Base-by-base conservation (phyloP, 2,888 invertebrate genomes). In the Platerodrilus igneus region DNA sequence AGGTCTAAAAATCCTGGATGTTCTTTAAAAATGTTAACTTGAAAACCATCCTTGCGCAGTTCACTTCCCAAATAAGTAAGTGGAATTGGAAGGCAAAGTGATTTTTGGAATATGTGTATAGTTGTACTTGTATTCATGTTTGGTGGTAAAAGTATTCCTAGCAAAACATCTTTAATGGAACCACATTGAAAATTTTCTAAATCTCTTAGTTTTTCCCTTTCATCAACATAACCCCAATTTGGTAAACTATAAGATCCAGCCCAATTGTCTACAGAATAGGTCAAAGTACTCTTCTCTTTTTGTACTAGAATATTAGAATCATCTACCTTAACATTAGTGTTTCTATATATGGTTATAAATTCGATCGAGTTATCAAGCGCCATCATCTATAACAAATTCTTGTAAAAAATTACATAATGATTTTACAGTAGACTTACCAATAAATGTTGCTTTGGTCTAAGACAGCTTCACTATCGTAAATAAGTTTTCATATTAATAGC, bases 61-160 rank as follows among this genome's bases (percentile, higher is more conserved):
- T 59, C 53, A 32, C 66, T 62, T 4, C 58, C 48, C 17, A 58
- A 54, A 48, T 68, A 81, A 1, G 58, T 61, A 25, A 81, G 64
- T 0, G 75, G 78, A 21, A 88, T 55, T 1, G 82, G 73, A 27
- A 88, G 74, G 62, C 91, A 92, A 56, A 91, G 81, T 0, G 86
- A 77, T 51, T 81, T 79, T 14, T 87, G 74, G 64, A 79, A 91
- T 4, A 88, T 60, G 9, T 74, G 67, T 45, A 89, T 71, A 0
- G 69, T 70, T 0, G 70, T 67, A 37, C 75, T 70, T 14, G 70
- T 64, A 3, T 66, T 63, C 33, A 90, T 55, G 28, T 76, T 68
- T 1, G 74, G 66, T 0, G 87, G 84, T 53, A 85, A 87, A 1
- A 80, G 62, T 0, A 81, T 73, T 1, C 86, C 89, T 60, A 89